Conservation (phyloP, 2,113 vertebrate species). For the Tringa solitaria region DNA sequence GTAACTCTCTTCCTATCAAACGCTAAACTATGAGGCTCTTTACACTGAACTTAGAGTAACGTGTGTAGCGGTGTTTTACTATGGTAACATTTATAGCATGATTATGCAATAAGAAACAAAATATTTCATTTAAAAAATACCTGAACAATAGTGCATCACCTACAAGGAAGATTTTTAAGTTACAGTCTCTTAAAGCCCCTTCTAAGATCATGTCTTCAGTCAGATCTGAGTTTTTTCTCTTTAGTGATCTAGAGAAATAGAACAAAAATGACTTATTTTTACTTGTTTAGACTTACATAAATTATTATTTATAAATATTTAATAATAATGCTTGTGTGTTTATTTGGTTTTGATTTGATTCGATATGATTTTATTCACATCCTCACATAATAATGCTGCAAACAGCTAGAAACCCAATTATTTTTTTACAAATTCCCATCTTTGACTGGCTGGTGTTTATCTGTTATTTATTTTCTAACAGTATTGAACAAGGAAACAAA, state of each 20-base stretch:
- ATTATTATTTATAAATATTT: neutral
- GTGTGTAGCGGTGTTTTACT: neutral
- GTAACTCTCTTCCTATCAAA: neutral
- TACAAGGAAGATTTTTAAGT: constrained; percentile 85
- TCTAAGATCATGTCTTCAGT: constrained; percentile 86
- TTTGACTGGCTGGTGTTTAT: neutral
- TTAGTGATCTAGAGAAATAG: constrained; percentile 75
- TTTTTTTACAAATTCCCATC: neutral
- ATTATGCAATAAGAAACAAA: neutral
- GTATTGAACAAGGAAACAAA: neutral
- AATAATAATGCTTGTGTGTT: neutral
- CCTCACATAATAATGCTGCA: neutral
- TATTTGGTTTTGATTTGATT: neutral
- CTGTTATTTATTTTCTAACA: neutral
- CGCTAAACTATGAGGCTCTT: too few species aligned
- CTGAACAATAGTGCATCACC: constrained; percentile 82
- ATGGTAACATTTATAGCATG: neutral
- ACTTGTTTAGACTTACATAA: neutral
- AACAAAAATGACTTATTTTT: neutral
- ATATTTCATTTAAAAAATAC: constrained; percentile 28
- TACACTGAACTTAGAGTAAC: neutral
- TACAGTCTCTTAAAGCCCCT: constrained; percentile 85
- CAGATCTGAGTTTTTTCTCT: constrained; percentile 80
- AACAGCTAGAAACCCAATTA: neutral
- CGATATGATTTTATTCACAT: neutral